Evolutionary conservation across 2,113 vertebrate species (phyloP), one percentile per base, ranked within the genome.

Genomic region (Scomber japonicus): DNA sequence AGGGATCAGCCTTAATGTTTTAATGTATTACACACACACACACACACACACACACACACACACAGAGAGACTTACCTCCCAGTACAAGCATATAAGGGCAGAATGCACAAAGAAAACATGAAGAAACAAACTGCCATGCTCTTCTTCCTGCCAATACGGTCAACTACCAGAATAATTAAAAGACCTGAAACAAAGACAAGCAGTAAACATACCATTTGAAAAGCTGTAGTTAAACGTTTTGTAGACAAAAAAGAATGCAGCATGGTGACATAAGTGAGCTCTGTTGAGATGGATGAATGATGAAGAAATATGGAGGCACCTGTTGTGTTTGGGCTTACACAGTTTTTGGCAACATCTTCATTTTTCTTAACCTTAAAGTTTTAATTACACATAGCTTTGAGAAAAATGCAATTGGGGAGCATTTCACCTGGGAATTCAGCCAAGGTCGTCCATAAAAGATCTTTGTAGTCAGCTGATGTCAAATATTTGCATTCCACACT

Each of bases 391-490:
- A 76, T 12, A 6, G 15, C 55, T 64, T 5, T 44, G 9, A 63
- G n/a, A 55, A 78, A 27, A 35, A 59, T 17, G 11, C 3, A 14
- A 66, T 46, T 17, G 27, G 21, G 3, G 0, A 59, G 19, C 11
- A 44, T 57, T 69, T 88, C 61, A 98, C 97, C 97, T 94, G 97
- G 97, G 85, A 99, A 97, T 87, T 99, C 97, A 3, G 97, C 97
- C 21, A 98, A 89, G 0, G 96, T 97, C 1, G 97, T 99, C 97
- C 97, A 98, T 77, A 99, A 94, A 68, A 99, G 94, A 62, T 97
- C 96, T 55, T 93, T 96, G 94, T 99, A 99, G 66, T 99, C 97
- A 17, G 93, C 94, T 75, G 95, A 90, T 3, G 95, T 97, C 88
- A 98, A 93, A 85, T 96, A 96, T 88, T 96, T 96, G 66, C 97